Base-by-base conservation (phyloP, 92 coral and sea anemone species). In the Ricordea florida region DNA sequence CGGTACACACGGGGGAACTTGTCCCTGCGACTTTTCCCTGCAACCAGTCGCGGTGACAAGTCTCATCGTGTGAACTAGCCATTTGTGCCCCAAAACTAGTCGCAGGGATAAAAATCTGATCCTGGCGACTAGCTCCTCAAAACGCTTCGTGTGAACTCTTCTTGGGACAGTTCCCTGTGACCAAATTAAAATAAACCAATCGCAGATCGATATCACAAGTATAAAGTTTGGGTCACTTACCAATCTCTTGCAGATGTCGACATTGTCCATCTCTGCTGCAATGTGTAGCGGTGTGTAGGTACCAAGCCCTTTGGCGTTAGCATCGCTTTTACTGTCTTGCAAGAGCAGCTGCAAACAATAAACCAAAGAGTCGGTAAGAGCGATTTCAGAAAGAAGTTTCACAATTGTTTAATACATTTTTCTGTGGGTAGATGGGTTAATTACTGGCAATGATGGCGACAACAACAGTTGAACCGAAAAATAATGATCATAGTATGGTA, bases 221-320 rank as follows among this genome's bases (percentile, higher is more conserved):
- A n/a, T n/a, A n/a, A n/a, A n/a, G n/a, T n/a, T n/a, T n/a, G n/a
- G n/a, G n/a, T 52, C 56, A 1, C 89, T 74, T 69, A 91, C 97
- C 97, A 91, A 37, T 21, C 24, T 62, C 60, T 78, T 79, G 45
- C 93, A 91, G 34, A 91, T 79, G 29, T 79, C 64, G 9, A 83
- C 83, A 26, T 76, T 78, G 40, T 91, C 97, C 30, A 79, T 49
- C 66, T 91, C 85, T 14, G 93, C 93, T 15, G 97, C 97, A 30
- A 91, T 71, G 70, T 91, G 97, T 25, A 91, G 78, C 0, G 97
- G 90, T n/a, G 93, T 79, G 72, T 87, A 87, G 6, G 79, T 60
- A 1, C 66, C 87, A 44, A 73, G 78, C 0, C 97, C 97, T 57
- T 91, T 83, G 27, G 79, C 90, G 30, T 91, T 87, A 3, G 83